A percentile compares a stretch with the other conserved stretches of the same genome.
These are phyloP conservation scores for Calcarius lapponicus DNA, from an alignment of 2,797 vertebrate genomes.

Conservation along the genomic window DNA sequence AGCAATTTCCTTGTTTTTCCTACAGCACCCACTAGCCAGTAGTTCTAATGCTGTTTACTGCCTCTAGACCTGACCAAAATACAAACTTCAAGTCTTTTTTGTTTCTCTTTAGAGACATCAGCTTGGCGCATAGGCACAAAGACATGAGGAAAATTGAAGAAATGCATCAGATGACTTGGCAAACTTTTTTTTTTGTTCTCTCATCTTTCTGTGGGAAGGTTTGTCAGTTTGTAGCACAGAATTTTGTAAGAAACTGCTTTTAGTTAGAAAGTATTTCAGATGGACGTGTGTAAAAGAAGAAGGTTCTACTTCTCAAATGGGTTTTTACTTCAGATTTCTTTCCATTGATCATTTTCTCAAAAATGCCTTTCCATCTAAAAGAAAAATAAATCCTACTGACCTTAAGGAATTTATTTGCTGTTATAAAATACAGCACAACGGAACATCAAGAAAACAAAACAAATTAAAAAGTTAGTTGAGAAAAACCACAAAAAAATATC, in stretches of 20 bases:
- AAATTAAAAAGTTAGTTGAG: neutral
- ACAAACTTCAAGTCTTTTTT: neutral
- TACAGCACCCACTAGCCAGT: neutral
- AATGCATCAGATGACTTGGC: neutral
- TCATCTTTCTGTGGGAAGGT: neutral
- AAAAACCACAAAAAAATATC: neutral
- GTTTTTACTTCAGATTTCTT: neutral
- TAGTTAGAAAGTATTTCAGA: neutral
- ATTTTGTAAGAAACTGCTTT: neutral
- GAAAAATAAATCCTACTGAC: neutral
- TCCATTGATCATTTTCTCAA: neutral
- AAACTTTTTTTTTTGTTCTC: neutral
- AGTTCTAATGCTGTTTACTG: neutral
- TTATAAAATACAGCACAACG: neutral
- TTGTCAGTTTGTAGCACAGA: neutral
- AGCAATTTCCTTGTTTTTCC: neutral
- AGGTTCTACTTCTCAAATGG: neutral
- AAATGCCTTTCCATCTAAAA: neutral
- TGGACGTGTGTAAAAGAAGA: neutral
- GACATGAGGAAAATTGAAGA: neutral
- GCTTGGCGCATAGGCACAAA: neutral
- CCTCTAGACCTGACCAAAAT: neutral
- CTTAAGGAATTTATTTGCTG: neutral
- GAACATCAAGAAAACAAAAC: neutral
- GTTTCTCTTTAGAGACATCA: neutral